Conservation (phyloP, 2,888 invertebrate species). For the Rotaria macrura region DNA sequence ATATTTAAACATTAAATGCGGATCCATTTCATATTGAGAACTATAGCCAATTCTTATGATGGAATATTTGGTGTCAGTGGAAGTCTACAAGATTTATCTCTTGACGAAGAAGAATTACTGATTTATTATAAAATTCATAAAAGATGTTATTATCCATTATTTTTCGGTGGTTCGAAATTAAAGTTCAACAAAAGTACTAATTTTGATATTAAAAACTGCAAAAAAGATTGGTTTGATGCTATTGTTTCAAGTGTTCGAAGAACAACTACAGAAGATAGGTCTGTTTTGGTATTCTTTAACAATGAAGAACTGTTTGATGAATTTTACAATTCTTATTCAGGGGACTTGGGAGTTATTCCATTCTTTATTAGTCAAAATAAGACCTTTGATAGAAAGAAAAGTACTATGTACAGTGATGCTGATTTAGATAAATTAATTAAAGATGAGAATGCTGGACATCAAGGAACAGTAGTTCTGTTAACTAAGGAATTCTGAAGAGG, state of each 20-base stretch:
- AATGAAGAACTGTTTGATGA: neutral
- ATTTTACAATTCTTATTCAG: neutral
- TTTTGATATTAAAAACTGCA: neutral
- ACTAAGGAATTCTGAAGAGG: neutral
- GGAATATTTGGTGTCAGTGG: neutral
- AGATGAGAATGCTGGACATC: slow-evolving; percentile 3
- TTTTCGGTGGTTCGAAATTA: neutral
- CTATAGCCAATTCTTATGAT: neutral
- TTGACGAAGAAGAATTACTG: neutral
- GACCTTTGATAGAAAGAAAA: neutral
- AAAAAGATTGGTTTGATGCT: neutral
- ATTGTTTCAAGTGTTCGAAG: neutral
- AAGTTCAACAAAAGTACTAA: neutral
- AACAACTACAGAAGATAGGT: neutral
- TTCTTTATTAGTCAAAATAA: neutral
- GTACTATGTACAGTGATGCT: neutral
- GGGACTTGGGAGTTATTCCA: neutral
- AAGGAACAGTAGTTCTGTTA: neutral
- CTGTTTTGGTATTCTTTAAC: neutral
- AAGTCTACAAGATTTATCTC: neutral
- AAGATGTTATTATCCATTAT: neutral
- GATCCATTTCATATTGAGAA: neutral
- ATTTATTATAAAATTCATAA: neutral
- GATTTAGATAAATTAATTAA: neutral
- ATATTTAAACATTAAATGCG: neutral